Percentiles rank a stretch among this genome's conserved stretches.
Conservation (phyloP, 2,888 invertebrate genomes). For the Horisme vitalbata region DNA sequence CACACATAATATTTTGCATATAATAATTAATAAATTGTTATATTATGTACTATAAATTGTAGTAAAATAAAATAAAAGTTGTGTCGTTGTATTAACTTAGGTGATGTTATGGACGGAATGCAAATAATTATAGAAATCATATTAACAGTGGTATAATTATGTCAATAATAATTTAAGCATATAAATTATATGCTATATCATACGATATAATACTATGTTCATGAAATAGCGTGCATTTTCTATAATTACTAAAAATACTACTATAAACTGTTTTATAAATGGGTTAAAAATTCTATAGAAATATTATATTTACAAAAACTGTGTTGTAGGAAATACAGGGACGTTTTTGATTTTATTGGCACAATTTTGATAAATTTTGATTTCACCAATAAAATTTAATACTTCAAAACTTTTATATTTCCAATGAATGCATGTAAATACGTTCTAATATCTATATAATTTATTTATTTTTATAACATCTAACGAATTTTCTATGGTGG, state of each 20-base stretch:
- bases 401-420: not conserved
- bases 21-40: too few species aligned
- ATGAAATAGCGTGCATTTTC: conserved; percentile 11
- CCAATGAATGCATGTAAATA: conserved; percentile 2
- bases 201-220: conserved; percentile 5
- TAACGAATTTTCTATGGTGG: conserved; percentile 14
- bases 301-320: conserved; percentile 62
- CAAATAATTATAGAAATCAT: conserved; percentile 4
- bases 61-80: too few species aligned
- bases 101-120: conserved; percentile 18
- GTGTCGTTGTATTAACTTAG: not conserved
- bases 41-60: too few species aligned
- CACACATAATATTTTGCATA: too few species aligned
- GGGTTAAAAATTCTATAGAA: conserved; percentile 57
- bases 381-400: conserved; percentile 18
- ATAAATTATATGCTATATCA: too few species aligned
- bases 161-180: not conserved
- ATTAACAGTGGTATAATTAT: too few species aligned
- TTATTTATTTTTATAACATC: conserved; percentile 3
- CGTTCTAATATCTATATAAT: conserved; percentile 1
- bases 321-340: conserved; percentile 48
- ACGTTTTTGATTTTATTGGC: conserved; percentile 54
- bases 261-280: conserved; percentile 42
- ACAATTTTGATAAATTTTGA: conserved; percentile 50
- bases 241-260: conserved; percentile 14